Conservation (phyloP, 2,113 vertebrate genomes). For the Galemys pyrenaicus region DNA sequence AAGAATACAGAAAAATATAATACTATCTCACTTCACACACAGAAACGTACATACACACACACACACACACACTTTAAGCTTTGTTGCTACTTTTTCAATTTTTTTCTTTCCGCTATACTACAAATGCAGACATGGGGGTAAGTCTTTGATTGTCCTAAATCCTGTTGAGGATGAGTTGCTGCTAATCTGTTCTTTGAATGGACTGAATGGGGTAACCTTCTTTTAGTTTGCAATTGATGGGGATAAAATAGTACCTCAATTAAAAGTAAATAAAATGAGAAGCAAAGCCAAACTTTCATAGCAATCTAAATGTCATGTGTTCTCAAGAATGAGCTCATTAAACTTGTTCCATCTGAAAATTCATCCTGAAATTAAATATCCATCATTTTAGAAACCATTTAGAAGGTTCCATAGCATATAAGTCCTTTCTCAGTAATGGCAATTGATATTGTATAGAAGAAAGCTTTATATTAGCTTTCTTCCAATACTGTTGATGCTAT, state of each 20-base stretch:
- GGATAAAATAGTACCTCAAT: background rate
- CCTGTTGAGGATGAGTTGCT: conserved; percentile 40
- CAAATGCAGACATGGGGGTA: background rate
- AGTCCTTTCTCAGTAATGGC: background rate
- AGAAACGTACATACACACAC: background rate
- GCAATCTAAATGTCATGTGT: background rate
- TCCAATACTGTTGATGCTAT: background rate
- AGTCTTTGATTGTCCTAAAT: conserved; percentile 26
- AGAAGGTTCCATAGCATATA: background rate
- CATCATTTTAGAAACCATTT: background rate
- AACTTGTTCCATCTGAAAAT: background rate
- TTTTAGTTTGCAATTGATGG: conserved; percentile 40
- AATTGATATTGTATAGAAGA: background rate
- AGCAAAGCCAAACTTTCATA: background rate
- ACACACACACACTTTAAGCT: background rate
- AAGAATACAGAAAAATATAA: background rate
- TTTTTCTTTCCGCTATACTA: background rate
- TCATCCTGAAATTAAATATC: background rate
- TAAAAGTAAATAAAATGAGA: background rate
- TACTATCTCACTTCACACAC: background rate
- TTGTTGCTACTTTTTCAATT: background rate
- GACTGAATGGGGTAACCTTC: background rate
- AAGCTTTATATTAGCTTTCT: conserved; percentile 20
- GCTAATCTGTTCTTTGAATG: conserved; percentile 55
- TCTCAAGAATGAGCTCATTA: background rate